Base-by-base conservation (phyloP, 2,888 invertebrate genomes). In the Temnothorax rugatulus region DNA sequence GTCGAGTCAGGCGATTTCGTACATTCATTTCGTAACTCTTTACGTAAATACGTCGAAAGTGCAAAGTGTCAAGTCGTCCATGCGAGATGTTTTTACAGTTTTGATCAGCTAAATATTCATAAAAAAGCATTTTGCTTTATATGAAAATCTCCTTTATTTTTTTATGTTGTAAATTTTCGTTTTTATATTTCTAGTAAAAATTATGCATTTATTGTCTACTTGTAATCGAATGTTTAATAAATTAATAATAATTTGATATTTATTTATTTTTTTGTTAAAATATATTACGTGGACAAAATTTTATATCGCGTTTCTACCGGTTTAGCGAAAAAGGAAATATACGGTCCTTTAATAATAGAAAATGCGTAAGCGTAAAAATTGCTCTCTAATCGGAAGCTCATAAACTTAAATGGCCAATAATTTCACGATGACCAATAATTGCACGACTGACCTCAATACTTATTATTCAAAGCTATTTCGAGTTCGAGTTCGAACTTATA, bases 1-100 rank as follows among this genome's bases (percentile, higher is more conserved):
- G 59, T 44, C 64, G 50, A 66, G 68, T 79, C 81, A 81, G 81
- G 34, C 73, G 44, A 34, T 84, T 73, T 84, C 52, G 69, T 61
- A 79, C 25, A 44, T 41, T 47, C 21, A 81, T 88, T 74, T 88
- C 88, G 79, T 81, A 88, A 88, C 59, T 47, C 59, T 83, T 83
- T 82, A 64, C 81, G 84, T 79, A 88, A 88, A 86, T 86, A 83
- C 47, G 71, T 47, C 84, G 83, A 82, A 52, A 86, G 87, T 77
- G 83, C 83, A 87, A 82, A 76, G 64, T 83, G 85, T 86, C 85
- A 73, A 82, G 76, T 79, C 74, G 82, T 73, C 21, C 44, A 25
- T 38, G 21, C 74, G 52, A 54, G 73, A 83, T 83, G 84, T 87
- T 86, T 77, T 82, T 25, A 57, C 47, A 47, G 66, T 83, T 83